Base-by-base conservation (phyloP, 2,797 vertebrate species). In the Sebastes paucispinis region DNA sequence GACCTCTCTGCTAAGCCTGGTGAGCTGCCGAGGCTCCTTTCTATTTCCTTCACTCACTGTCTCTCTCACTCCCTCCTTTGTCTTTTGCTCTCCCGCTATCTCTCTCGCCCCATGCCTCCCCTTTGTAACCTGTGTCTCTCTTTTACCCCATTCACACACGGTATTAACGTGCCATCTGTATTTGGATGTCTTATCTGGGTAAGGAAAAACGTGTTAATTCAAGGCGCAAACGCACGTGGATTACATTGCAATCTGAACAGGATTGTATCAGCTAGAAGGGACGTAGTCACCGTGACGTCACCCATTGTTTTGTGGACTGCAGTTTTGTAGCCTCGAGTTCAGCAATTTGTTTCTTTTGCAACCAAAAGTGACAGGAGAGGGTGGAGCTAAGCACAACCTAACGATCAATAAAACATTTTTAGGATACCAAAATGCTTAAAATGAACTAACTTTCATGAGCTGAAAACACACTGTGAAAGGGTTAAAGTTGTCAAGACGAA, bases 1-100 rank as follows among this genome's bases (percentile, higher is more conserved):
- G 89, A 89, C 83, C 82, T 81, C 83, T 81, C 86, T 82, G 83
- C 87, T 58, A 68, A 87, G 75, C 80, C 88, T 50, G 80, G 70
- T 80, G 83, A 85, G 90, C 86, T 83, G 87, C 87, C 47, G 52
- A 73, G 39, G 73, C 79, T 88, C 76, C 70, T 82, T 86, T 84
- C 77, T 70, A 52, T 87, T 81, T 79, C 69, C 72, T 83, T 86
- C 78, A 83, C 78, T 90, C 86, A 39, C 73, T 69, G 69, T 77
- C 68, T 73, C 73, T 70, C 43, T 36, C 24, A 24, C 66, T 77
- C 70, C n/a, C 24, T 59, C 58, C 63, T 76, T 84, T 84, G 74
- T 90, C 70, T 77, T 73, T 57, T 57, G 62, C 73, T 79, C 65
- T 58, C 20, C 52, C 50, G 81, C 59, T 43, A 6, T 79, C 65